Base-by-base conservation (phyloP, 2,113 vertebrate species). In the Bufo gargarizans region DNA sequence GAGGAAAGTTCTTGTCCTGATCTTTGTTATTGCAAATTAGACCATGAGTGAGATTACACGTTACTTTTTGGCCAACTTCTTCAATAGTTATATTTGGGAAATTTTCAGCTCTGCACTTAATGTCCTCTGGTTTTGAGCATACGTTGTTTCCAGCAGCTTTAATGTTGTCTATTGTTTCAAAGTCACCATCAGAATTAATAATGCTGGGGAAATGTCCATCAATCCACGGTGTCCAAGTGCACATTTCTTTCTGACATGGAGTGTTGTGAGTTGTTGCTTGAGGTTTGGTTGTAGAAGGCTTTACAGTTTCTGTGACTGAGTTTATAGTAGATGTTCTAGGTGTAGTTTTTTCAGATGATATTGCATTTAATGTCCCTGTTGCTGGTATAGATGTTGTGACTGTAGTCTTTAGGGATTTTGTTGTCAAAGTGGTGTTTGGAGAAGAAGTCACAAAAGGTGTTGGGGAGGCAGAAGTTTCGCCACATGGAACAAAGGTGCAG, bases 131-230 rank as follows among this genome's bases (percentile, higher is more conserved):
- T 0, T 8, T 83, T 0, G 0, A 56, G n/a, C 94, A 94, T 76
- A 94, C 2, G 0, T 1, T 45, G 61, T 89, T 90, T 0, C 92
- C 93, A 0, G 49, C 87, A 3, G 87, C 90, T 0, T 72, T 3
- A 80, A 95, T 94, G 84, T 93, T 92, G 45, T 86, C 78, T n/a
- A 92, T 93, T 12, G 93, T 94, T 63, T 95, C 94, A 3, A 50
- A 3, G 55, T 95, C 93, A 33, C 93, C 93, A 4, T 93, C 84
- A 0, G 89, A 55, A 0, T 88, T 82, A 4, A 90, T 92, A 0
- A 91, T 79, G 53, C 86, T 65, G 67, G 94, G 94, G 59, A 89
- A 91, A 90, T 93, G 90, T 0, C 90, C 88, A 0, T 95, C 92
- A 0, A 92, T 91, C 94, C 94, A 95, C 0, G 85, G 16, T 22